These are phyloP conservation scores for Lycia hirtaria DNA, from an alignment of 2,888 invertebrate species.

Conservation along the genomic window DNA sequence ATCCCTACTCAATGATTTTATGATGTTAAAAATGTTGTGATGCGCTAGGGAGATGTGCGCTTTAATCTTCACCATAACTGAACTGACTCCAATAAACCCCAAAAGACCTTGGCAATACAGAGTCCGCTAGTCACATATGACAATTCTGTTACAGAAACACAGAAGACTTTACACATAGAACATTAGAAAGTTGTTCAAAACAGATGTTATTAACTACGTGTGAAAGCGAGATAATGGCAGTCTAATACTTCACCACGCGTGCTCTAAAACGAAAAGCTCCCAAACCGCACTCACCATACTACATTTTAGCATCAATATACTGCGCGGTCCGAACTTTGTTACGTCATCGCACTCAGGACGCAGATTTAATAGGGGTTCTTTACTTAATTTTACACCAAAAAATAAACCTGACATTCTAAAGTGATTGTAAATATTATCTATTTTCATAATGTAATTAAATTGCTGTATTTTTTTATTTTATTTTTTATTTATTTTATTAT, in stretches of 20 bases:
- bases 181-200: slow-evolving; percentile 1
- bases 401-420: neutral
- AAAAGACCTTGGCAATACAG: too few relatives aligned
- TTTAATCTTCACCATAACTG: too few relatives aligned
- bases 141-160: too few relatives aligned
- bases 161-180: neutral
- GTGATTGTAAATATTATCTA: too few relatives aligned
- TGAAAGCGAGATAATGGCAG: slow-evolving; percentile 37
- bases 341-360: slow-evolving; percentile 47
- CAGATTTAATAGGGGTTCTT: slow-evolving; percentile 47
- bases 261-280: slow-evolving; percentile 36
- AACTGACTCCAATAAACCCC: too few relatives aligned
- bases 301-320: slow-evolving; percentile 57
- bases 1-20: too few relatives aligned
- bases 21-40: too few relatives aligned
- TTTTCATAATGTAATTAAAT: too few relatives aligned
- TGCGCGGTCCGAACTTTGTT: slow-evolving; percentile 53
- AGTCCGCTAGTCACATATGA: too few relatives aligned
- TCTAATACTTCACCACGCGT: slow-evolving; percentile 32
- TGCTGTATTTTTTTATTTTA: too few relatives aligned
- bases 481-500: too few relatives aligned
- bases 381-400: slow-evolving; percentile 2
- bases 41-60: too few relatives aligned
- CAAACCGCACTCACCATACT: slow-evolving; percentile 46
- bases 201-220: slow-evolving; percentile 20